These are phyloP conservation scores for Kuschelorhynchus macadamiae DNA, from an alignment of 2,888 invertebrate genomes.

Conservation along the genomic window DNA sequence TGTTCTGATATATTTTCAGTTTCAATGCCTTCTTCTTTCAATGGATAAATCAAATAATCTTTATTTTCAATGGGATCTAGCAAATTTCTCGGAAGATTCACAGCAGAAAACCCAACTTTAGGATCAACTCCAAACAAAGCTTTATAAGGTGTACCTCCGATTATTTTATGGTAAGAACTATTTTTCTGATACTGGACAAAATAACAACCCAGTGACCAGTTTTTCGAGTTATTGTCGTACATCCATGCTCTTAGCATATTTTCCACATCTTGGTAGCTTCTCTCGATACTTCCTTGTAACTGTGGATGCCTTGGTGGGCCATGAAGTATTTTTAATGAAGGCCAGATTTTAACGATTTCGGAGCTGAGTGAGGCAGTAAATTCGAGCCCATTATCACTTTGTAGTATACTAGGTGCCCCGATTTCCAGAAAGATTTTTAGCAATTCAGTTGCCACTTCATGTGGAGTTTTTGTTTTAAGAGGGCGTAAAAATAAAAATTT, in stretches of 20 bases:
- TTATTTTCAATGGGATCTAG: no score
- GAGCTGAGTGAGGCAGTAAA: slow-evolving; percentile 38
- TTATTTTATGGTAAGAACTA: slow-evolving; percentile 24
- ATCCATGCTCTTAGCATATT: slow-evolving; percentile 55
- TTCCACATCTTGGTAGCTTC: slow-evolving; percentile 58
- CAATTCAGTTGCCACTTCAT: slow-evolving; percentile 39
- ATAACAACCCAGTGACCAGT: slow-evolving; percentile 29
- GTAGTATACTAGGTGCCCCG: slow-evolving; percentile 49
- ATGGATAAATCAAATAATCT: no score
- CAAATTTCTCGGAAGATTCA: no score
- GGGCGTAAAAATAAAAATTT: slow-evolving; percentile 45
- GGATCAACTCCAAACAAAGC: slow-evolving; percentile 28
- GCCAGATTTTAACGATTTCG: slow-evolving; percentile 54
- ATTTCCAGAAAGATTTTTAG: slow-evolving; percentile 48
- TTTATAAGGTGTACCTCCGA: slow-evolving; percentile 26
- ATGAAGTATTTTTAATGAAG: slow-evolving; percentile 55
- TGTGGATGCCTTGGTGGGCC: slow-evolving; percentile 55
- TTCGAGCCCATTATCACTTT: slow-evolving; percentile 55
- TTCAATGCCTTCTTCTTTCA: no score
- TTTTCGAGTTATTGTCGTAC: slow-evolving; percentile 11
- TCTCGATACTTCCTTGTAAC: slow-evolving; percentile 47
- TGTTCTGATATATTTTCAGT: no score
- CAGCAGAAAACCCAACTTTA: slow-evolving; percentile 1
- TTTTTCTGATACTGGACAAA: slow-evolving; percentile 33
- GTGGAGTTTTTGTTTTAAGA: slow-evolving; percentile 34